Base-by-base conservation (phyloP, 2,113 vertebrate species). In the Eurypyga helias region DNA sequence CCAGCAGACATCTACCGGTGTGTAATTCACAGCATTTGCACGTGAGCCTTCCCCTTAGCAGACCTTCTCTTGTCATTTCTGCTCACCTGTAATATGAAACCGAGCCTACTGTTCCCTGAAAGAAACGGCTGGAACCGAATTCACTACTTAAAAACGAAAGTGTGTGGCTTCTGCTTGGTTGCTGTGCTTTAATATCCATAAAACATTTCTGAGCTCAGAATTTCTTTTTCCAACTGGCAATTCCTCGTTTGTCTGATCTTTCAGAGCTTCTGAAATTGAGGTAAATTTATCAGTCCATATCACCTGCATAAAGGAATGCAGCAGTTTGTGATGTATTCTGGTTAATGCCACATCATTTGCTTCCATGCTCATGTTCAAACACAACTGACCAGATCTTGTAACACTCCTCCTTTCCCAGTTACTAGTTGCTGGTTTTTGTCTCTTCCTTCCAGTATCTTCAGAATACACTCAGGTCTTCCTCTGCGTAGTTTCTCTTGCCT, bases 1-100 rank as follows among this genome's bases (percentile, higher is more conserved):
- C 99, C 99, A 11, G 98, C 98, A 17, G 99, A 99, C 97, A 98
- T 99, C 96, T 99, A 99, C 97, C 98, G 99, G 99, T 99, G 95
- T 20, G 96, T 83, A 33, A 38, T 48, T 70, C 77, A 34, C 2
- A 12, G 58, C 21, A 0, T 48, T 33, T n/a, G 33, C 3, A 1
- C 0, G 1, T 43, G 17, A 83, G 25, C 83, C 72, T 55, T 70
- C 45, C 60, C 28, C 20, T 75, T 34, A 34, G 91, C 70, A 92
- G 41, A 72, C 26, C 64, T 88, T 38, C 17, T 45, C 58, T 64
- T 70, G 72, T 55, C 41, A 11, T 64, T 60, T 57, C 41, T 67
- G 29, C 28, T 79, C 62, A 57, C 58, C 54, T 83, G 3, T 36
- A 36, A 16, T 33, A 41, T 48, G 43, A 85, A 83, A 77, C 45